phyloP scores from a whole-genome alignment of 2,888 invertebrate species.

The Philhelius pedissequus region DNA sequence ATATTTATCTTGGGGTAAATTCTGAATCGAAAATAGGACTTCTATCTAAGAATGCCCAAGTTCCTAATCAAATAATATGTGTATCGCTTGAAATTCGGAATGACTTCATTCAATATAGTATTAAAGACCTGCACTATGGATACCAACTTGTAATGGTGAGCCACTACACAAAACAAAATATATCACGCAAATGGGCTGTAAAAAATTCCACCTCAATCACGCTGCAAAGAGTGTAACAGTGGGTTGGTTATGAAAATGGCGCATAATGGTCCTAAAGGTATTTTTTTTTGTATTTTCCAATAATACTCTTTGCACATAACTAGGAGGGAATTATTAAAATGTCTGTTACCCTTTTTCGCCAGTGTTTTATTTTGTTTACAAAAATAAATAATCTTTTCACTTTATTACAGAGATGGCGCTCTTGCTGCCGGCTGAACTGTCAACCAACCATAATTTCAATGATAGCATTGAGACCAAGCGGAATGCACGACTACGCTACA shows the following conservation, averaged over 20 bases:
- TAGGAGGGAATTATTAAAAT: neutral
- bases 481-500: constrained; percentile 87
- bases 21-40: too few species aligned
- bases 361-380: too few species aligned
- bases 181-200: neutral
- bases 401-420: constrained; percentile 88
- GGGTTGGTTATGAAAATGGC: neutral
- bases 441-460: constrained; percentile 87
- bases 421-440: constrained; percentile 88
- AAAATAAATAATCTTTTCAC: constrained; percentile 47
- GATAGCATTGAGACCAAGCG: constrained; percentile 89
- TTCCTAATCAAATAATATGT: neutral
- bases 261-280: constrained; percentile 21
- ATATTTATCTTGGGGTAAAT: too few species aligned
- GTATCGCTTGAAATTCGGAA: neutral
- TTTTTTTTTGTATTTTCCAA: constrained; percentile 24
- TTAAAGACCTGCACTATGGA: too few species aligned
- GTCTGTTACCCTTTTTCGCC: constrained; percentile 22
- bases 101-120: neutral
- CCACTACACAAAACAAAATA: neutral
- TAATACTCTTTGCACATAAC: neutral
- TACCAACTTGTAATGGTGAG: neutral
- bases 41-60: neutral
- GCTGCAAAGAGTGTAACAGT: neutral
- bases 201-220: neutral